Evolutionary conservation across 2,113 vertebrate species (phyloP), one percentile per base, ranked within the genome.

Genomic region (Aegypius monachus): DNA sequence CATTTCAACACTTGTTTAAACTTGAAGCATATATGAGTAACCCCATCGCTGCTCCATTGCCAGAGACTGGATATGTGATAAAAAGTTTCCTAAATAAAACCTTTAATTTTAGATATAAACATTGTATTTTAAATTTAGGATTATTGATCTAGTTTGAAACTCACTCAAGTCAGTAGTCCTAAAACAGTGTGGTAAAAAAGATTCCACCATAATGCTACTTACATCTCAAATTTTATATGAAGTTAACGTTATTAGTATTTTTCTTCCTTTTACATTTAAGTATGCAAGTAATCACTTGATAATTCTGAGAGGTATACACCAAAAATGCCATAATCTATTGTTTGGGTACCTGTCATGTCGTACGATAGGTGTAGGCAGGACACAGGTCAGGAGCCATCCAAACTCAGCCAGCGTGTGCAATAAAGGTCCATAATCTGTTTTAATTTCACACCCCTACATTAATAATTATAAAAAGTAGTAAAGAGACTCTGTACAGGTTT

Each of bases 341-440:
- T 86, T 17, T 50, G 53, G 16, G 94, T 98, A 99, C 99, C 99
- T 99, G 98, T 99, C 99, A 11, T 99, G 98, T 81, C 99, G 98
- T 86, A 99, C 97, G 43, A 99, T 98, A 13, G 99, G 99, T 7
- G 99, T 99, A 43, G 99, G 99, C 85, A 99, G 96, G 80, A 99
- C 99, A 67, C 98, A 99, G 1, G 99, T 99, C 94, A 99, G 99
- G 84, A 99, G 98, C 99, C 99, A 99, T 68, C 99, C 99, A 67
- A 99, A 99, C 96, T 99, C 99, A 16, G 99, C 99, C 97, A 99
- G 97, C 0, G 99, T 99, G 98, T 99, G 99, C 74, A 99, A 98
- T 74, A 99, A 98, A 13, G 99, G 99, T 58, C 99, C 99, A 15
- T 99, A 99, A 97, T 99, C 99, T 2, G 99, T 99, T 97, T 99